phyloP scores from a whole-genome alignment of 2,797 vertebrate species.

The Cossypha polioptera region DNA sequence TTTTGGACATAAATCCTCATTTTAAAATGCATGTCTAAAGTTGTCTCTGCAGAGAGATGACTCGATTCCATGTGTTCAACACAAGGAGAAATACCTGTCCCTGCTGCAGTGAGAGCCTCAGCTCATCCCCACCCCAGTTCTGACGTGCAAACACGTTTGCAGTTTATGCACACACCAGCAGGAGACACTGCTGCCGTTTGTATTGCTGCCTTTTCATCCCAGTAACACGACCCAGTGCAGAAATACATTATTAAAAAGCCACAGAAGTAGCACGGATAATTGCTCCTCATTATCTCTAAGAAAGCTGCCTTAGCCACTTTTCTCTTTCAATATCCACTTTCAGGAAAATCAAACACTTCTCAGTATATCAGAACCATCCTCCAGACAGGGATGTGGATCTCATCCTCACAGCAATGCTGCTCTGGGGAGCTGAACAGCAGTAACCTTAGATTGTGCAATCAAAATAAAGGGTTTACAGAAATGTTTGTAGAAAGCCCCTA shows the following conservation, averaged over 20 bases:
- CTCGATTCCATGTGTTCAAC: neutral
- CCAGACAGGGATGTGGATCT: neutral
- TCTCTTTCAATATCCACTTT: neutral
- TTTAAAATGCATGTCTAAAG: neutral
- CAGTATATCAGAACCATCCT: neutral
- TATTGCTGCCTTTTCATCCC: neutral
- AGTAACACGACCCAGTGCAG: neutral
- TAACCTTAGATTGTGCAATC: neutral
- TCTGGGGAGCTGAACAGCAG: neutral
- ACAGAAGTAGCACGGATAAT: neutral
- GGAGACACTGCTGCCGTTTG: constrained; percentile 55
- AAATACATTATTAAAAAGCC: neutral
- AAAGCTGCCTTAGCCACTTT: neutral
- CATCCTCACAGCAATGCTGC: neutral
- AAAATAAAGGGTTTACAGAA: neutral
- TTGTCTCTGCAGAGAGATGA: neutral
- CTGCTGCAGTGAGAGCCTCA: neutral
- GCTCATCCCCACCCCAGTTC: neutral
- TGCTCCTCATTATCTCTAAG: neutral
- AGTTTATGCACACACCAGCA: constrained; percentile 14
- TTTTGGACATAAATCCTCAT: neutral
- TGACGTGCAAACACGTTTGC: neutral
- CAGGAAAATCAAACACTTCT: neutral
- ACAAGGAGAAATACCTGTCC: neutral
- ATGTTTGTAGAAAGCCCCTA: neutral